Evolutionary conservation across 1,140 invertebrate genomes (phyloP), one percentile per base, ranked within the genome.

Genomic region (Heliconius nattereri): DNA sequence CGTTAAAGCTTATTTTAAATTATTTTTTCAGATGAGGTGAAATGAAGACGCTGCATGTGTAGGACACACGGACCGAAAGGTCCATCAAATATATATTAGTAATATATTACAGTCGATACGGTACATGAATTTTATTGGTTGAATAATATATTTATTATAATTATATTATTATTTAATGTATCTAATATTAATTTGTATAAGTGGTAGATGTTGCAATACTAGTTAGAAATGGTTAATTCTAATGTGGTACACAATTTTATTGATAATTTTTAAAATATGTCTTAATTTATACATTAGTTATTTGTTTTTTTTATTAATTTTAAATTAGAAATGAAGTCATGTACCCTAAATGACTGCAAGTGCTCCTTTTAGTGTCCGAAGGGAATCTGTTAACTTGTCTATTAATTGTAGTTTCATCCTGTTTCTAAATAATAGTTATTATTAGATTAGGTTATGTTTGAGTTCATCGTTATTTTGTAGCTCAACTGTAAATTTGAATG

Each of bases 341-440:
- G 60, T 66, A 66, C 60, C 60, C 23, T 66, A 66, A 66, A 26
- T 66, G 60, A 66, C 60, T 66, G 60, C 54, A 57, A 57, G 11
- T 26, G 60, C 60, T 66, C 60, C 60, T 66, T 66, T 29, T 9
- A 66, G 60, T 66, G 60, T 66, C 60, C 60, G 11, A 66, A 66
- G 60, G 60, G 23, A 66, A 66, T 29, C 60, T 73, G 76, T 82
- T 78, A 80, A 52, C 75, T 78, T 81, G 79, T 87, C 76, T 76
- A 81, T 81, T 81, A 78, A 85, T 83, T 84, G 88, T 91, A 89
- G 87, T 87, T 82, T 87, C 85, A 88, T 91, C 90, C 88, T 84
- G 84, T 87, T 89, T 89, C 85, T 90, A 85, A 87, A 84, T 84
- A 76, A 89, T 85, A 87, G 82, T 84, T 54, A 89, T 85, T 85